A percentile compares a stretch with the other conserved stretches of the same genome.
These are phyloP conservation scores for Hylaeus volcanicus DNA, from an alignment of 1,140 invertebrate species.

Conservation along the genomic window DNA sequence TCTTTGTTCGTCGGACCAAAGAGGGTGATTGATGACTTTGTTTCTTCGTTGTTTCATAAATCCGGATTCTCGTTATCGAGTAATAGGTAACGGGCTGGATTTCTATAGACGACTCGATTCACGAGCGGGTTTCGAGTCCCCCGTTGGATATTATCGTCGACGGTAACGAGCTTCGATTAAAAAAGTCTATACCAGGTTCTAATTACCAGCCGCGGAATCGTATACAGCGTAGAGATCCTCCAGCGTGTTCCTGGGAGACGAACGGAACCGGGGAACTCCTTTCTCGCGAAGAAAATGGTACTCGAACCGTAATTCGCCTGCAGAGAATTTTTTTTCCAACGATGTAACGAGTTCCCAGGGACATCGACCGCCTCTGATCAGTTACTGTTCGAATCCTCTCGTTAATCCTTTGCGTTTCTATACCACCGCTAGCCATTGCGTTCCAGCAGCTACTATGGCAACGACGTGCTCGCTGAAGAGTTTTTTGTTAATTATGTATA, in stretches of 20 bases:
- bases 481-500: too few relatives aligned
- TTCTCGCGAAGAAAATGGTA: conserved; percentile 40
- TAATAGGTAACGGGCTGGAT: conserved; percentile 59
- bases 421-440: too few relatives aligned
- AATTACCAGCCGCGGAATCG: conserved; percentile 42
- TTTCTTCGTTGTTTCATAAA: conserved; percentile 74
- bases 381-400: conserved; percentile 25
- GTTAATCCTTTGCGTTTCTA: too few relatives aligned
- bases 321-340: conserved; percentile 39
- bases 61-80: conserved; percentile 71
- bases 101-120: conserved; percentile 4
- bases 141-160: conserved; percentile 26
- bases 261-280: not conserved
- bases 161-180: conserved; percentile 35
- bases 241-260: conserved; percentile 18
- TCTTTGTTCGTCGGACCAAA: conserved; percentile 54
- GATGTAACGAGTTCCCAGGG: conserved; percentile 49
- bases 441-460: too few relatives aligned
- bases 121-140: not conserved
- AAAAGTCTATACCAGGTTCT: conserved; percentile 23
- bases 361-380: conserved; percentile 27
- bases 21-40: conserved; percentile 72
- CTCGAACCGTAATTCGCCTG: conserved; percentile 46
- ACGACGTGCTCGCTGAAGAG: too few relatives aligned
- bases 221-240: too few relatives aligned